Evolutionary conservation across 2,113 vertebrate genomes (phyloP).

Genomic region (Syrmaticus mikado): DNA sequence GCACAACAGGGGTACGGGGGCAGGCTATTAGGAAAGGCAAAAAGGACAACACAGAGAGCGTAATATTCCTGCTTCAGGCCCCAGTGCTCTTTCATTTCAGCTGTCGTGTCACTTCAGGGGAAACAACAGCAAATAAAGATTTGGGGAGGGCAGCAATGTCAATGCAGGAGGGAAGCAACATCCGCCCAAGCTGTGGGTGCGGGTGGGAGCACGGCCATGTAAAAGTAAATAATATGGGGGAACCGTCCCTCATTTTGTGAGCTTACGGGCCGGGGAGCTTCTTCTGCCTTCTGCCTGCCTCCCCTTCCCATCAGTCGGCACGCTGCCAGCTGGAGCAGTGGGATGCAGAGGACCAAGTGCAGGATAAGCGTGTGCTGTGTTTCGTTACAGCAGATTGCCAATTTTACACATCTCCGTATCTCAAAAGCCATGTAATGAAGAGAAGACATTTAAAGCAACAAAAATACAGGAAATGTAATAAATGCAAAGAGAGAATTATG

Average conservation of each 20-base stretch:
- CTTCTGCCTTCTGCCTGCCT: neutral
- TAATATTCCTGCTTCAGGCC: neutral
- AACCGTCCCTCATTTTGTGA: accelerated
- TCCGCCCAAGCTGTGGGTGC: neutral
- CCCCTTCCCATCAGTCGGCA: neutral
- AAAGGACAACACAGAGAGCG: accelerated
- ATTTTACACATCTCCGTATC: neutral
- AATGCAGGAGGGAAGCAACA: neutral
- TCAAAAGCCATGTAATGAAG: neutral
- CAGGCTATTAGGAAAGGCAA: accelerated
- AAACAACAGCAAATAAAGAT: accelerated
- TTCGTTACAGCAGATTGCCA: neutral
- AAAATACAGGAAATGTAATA: neutral
- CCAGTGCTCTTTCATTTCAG: neutral
- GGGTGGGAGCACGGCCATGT: accelerated
- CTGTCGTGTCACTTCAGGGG: neutral
- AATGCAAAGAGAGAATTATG: conserved; percentile 7
- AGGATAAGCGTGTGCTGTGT: accelerated
- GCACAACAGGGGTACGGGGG: accelerated
- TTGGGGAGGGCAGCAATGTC: accelerated
- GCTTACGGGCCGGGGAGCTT: neutral
- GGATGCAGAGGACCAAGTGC: neutral
- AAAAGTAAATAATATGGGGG: accelerated
- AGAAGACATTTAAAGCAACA: neutral
- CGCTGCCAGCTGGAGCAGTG: neutral